Conservation (phyloP, 23 tunicate species). For the Halocynthia aurantium region DNA sequence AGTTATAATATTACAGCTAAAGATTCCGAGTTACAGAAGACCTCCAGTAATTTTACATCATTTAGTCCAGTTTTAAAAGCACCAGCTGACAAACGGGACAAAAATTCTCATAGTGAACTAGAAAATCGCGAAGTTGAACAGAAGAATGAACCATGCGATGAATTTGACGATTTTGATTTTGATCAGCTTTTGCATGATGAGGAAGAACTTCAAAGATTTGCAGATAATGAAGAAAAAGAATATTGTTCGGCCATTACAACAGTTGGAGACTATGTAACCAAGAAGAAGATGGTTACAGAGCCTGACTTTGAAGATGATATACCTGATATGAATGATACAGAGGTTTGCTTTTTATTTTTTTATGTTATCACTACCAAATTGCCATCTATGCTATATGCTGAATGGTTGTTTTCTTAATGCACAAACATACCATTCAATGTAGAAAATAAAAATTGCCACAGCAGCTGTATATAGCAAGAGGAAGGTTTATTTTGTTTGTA, state of each 20-base stretch:
- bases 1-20: not conserved
- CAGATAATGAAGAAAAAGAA: not conserved
- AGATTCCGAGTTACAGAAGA: too few species aligned
- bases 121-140: constrained; percentile 5
- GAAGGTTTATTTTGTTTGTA: too few species aligned
- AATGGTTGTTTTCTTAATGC: not conserved
- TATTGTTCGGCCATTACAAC: not conserved
- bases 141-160: not conserved
- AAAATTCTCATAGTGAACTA: not conserved
- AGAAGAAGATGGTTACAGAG: constrained; percentile 1
- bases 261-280: not conserved
- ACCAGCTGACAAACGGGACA: not conserved
- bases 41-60: not conserved
- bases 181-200: constrained; percentile 12
- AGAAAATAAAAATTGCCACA: constrained; percentile 21
- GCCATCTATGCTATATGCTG: not conserved
- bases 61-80: not conserved
- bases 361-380: not conserved
- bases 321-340: constrained; percentile 2
- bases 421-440: not conserved
- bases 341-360: not conserved
- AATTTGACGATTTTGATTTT: constrained; percentile 21
- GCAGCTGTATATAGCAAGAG: too few species aligned
- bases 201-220: constrained; percentile 22
- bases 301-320: constrained; percentile 5